phyloP scores from a whole-genome alignment of 2,888 invertebrate genomes.

The Ferrisia virgata region DNA sequence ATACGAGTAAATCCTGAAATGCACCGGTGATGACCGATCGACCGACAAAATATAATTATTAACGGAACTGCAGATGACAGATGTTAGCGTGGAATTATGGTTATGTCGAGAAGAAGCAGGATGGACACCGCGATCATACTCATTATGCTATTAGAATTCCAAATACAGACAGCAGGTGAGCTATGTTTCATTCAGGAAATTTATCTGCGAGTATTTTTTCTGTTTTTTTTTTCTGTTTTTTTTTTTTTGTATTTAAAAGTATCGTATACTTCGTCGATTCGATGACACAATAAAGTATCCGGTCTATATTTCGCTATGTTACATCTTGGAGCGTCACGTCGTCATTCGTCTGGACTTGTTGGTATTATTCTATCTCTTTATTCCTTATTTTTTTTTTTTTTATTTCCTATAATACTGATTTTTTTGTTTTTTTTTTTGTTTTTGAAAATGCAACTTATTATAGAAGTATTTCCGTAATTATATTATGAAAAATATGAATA shows the following conservation, averaged over 20 bases:
- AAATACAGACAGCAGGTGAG: conserved; percentile 38
- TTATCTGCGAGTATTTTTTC: no score
- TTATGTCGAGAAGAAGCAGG: conserved; percentile 33
- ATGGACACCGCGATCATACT: conserved; percentile 40
- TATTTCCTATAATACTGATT: no score
- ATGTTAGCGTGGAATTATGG: conserved; percentile 40
- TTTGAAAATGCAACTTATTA: not conserved
- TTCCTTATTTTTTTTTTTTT: not conserved
- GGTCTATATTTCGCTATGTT: conserved; percentile 12
- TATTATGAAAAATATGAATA: not conserved
- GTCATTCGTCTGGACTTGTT: not conserved
- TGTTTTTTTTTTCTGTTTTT: no score
- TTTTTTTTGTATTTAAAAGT: no score
- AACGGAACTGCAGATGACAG: conserved; percentile 42
- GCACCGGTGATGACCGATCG: conserved; percentile 43
- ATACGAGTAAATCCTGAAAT: not conserved
- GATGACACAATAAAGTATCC: conserved; percentile 36
- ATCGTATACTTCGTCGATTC: not conserved
- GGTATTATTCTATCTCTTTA: not conserved
- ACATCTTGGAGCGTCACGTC: not conserved
- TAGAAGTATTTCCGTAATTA: not conserved
- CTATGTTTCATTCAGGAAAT: conserved; percentile 36
- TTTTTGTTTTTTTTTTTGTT: not conserved
- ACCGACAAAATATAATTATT: conserved; percentile 44
- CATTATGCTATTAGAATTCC: conserved; percentile 37